These are phyloP conservation scores for Oreochromis spilurus DNA, from an alignment of 2,113 vertebrate species.

Conservation along the genomic window DNA sequence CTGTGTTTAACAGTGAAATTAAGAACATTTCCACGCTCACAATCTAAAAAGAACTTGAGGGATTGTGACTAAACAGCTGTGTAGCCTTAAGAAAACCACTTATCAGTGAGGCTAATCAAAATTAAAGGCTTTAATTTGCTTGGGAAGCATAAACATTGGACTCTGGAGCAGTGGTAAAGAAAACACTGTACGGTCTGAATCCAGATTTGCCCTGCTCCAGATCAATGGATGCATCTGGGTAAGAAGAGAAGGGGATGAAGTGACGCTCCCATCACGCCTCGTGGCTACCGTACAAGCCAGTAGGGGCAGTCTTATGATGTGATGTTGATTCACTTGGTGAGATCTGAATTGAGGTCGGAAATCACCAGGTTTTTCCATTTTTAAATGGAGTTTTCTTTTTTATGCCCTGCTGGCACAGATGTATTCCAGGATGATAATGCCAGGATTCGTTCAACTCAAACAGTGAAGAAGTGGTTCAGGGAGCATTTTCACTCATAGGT, in stretches of 20 bases:
- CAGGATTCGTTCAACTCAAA: background rate
- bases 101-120: background rate
- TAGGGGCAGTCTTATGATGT: background rate
- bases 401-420: background rate
- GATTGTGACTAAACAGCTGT: background rate
- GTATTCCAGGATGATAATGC: background rate
- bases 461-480: background rate
- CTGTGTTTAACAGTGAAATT: background rate
- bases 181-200: background rate
- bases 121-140: background rate
- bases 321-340: background rate
- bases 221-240: background rate
- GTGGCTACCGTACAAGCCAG: background rate
- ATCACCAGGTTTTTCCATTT: background rate
- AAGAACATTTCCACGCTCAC: background rate
- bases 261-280: rapidly evolving
- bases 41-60: rapidly evolving
- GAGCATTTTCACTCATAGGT: background rate
- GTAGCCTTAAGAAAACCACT: background rate
- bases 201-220: background rate
- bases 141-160: background rate
- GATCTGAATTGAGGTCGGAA: background rate
- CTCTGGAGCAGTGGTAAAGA: background rate
- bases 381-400: background rate
- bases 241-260: background rate